phyloP scores from a whole-genome alignment of 2,797 vertebrate species.

The Poecilia picta region DNA sequence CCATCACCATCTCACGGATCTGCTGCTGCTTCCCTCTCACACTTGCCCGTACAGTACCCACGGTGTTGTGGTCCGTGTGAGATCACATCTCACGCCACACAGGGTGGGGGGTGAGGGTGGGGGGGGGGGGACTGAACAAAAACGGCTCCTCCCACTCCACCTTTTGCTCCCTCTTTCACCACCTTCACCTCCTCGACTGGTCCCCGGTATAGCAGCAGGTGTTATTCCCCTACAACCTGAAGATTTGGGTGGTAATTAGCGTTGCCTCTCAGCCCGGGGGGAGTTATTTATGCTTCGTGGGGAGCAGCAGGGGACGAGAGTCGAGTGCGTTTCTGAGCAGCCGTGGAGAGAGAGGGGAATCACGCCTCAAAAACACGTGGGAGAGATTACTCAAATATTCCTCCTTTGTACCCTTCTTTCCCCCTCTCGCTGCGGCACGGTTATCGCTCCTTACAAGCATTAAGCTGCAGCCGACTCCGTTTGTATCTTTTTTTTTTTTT shows the following conservation, averaged over 20 bases:
- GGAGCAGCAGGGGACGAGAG: conserved; percentile 49
- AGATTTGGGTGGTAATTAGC: conserved; percentile 73
- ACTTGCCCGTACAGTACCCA: conserved; percentile 29
- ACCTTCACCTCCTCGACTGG: conserved; percentile 4
- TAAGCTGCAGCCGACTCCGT: conserved; percentile 19
- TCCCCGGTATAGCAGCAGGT: conserved; percentile 80
- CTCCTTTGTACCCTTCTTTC: conserved; percentile 54
- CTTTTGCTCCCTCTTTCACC: conserved; percentile 46
- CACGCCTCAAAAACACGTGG: conserved; percentile 83
- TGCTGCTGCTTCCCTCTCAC: conserved; percentile 24
- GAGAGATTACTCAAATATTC: conserved; percentile 77
- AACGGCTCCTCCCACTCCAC: conserved; percentile 69
- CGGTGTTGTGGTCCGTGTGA: conserved; percentile 53
- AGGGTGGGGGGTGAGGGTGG: neutral
- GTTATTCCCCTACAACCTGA: conserved; percentile 75
- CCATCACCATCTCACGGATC: conserved; percentile 4
- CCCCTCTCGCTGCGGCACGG: conserved; percentile 48
- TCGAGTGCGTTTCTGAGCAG: conserved; percentile 51
- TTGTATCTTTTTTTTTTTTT: neutral
- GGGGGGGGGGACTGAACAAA: conserved; percentile 48
- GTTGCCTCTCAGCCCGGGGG: conserved; percentile 54
- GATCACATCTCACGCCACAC: conserved; percentile 71
- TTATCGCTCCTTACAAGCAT: conserved; percentile 17
- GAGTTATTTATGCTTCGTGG: conserved; percentile 52
- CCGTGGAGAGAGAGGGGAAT: conserved; percentile 66